phyloP scores from a whole-genome alignment of 2,888 invertebrate species.

The Syrista parreyssii region DNA sequence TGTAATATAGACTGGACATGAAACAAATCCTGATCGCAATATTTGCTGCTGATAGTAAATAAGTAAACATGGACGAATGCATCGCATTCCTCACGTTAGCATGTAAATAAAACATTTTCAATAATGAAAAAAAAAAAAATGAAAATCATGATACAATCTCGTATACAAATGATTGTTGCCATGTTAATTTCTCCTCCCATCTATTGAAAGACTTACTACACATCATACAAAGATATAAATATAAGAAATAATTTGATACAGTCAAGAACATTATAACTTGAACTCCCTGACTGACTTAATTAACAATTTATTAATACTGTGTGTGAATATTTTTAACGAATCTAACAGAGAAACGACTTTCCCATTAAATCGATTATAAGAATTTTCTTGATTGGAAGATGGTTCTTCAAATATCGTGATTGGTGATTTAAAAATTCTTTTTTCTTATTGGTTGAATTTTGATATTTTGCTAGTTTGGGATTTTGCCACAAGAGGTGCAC shows the following conservation, averaged over 20 bases:
- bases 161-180: background rate
- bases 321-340: background rate
- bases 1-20: constrained; percentile 20
- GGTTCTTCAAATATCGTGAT: background rate
- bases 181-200: background rate
- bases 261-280: background rate
- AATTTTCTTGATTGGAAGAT: background rate
- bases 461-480: background rate
- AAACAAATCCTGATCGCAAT: background rate
- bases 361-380: background rate
- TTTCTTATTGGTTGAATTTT: background rate
- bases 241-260: background rate
- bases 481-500: background rate
- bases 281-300: background rate
- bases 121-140: background rate
- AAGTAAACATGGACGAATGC: background rate
- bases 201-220: background rate
- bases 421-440: background rate
- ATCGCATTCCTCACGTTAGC: background rate
- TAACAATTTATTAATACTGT: background rate
- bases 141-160: background rate
- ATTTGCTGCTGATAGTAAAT: background rate
- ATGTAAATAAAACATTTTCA: background rate
- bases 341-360: background rate
- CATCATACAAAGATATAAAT: background rate